Evolutionary conservation across 2,113 vertebrate species (phyloP).

Genomic region (Colossoma macropomum): DNA sequence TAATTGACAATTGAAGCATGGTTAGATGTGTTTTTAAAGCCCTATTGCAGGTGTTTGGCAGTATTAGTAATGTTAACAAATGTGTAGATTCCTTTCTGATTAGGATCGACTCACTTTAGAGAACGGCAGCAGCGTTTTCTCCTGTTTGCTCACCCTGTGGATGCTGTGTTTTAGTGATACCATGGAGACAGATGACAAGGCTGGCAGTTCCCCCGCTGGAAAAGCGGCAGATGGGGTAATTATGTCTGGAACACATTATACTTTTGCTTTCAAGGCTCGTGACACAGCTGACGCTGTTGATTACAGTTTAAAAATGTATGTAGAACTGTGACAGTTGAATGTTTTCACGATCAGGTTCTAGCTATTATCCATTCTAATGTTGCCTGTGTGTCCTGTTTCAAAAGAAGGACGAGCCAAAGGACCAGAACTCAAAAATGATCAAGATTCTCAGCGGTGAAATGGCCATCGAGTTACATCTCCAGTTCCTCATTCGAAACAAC

Average conservation of each 20-base stretch:
- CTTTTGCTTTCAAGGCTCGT: neutral
- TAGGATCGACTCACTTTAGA: neutral
- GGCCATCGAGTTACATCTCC: constrained; percentile 96
- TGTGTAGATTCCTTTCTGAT: neutral
- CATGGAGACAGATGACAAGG: constrained; percentile 96
- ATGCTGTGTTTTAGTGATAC: constrained; percentile 83
- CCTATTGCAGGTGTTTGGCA: too few relatives aligned
- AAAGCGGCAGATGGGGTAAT: constrained; percentile 86
- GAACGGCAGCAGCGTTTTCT: too few relatives aligned
- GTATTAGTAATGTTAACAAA: too few relatives aligned
- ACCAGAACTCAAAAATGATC: constrained; percentile 99
- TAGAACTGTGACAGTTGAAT: neutral
- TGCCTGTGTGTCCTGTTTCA: constrained; percentile 52
- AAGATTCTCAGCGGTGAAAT: constrained; percentile 99
- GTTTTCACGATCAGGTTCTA: neutral
- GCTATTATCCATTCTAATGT: neutral
- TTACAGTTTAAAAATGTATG: neutral
- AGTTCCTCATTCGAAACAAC: constrained; percentile 99
- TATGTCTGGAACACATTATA: constrained; percentile 25
- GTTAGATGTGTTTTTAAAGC: neutral
- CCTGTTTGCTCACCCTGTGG: neutral
- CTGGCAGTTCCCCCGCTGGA: constrained; percentile 80
- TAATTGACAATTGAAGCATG: neutral
- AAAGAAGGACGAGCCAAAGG: constrained; percentile 93
- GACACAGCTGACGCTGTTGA: neutral